These are phyloP conservation scores for Pogonocichla stellata DNA, from an alignment of 2,113 vertebrate genomes.

Conservation along the genomic window DNA sequence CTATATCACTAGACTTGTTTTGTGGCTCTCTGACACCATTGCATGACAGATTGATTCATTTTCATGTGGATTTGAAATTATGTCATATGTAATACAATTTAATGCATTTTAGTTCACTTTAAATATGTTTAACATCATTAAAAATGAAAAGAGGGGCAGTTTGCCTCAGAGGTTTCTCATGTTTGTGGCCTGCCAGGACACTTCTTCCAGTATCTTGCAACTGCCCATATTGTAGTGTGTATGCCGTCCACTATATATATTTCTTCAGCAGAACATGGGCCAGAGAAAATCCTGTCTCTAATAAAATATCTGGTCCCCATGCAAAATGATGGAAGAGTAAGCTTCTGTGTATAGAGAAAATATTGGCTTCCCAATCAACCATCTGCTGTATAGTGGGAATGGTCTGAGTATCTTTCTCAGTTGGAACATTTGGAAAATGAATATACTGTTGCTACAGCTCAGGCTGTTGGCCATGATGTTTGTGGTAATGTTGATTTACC, in stretches of 20 bases:
- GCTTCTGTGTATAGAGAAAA: conserved; percentile 71
- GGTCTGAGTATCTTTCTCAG: conserved; percentile 73
- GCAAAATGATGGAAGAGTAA: conserved; percentile 66
- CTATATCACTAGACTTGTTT: background rate
- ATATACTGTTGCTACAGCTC: conserved; percentile 75
- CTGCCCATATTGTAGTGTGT: background rate
- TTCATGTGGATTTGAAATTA: background rate
- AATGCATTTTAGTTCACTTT: background rate
- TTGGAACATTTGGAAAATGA: conserved; percentile 82
- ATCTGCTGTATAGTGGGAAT: conserved; percentile 75
- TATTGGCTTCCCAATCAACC: conserved; percentile 77
- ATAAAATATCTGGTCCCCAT: conserved; percentile 57
- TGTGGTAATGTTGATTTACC: conserved; percentile 77
- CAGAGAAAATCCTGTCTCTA: background rate
- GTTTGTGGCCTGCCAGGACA: background rate
- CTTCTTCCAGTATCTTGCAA: background rate
- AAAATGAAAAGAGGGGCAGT: background rate
- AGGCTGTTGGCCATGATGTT: conserved; percentile 73
- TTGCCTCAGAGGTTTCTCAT: background rate
- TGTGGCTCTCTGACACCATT: background rate
- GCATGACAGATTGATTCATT: background rate
- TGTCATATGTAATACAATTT: background rate
- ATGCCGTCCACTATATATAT: background rate
- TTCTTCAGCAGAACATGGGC: background rate
- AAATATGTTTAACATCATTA: background rate